These are phyloP conservation scores for Potorous gilbertii DNA, from an alignment of 2,797 vertebrate species.

Conservation along the genomic window DNA sequence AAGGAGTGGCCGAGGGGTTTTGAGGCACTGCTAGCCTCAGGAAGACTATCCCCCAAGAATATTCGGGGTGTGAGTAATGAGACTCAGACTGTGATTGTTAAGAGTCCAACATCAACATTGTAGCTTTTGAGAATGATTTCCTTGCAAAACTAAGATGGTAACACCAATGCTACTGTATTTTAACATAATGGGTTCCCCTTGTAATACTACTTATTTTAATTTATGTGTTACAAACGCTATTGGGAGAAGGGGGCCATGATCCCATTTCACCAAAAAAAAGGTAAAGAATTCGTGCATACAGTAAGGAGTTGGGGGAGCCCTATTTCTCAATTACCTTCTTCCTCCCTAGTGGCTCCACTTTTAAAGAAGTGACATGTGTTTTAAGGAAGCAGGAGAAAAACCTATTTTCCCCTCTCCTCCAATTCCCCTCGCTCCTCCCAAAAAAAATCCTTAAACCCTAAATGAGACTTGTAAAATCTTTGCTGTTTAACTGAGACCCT, in stretches of 20 bases:
- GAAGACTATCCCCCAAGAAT: slow-evolving; percentile 51
- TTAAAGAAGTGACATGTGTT: slow-evolving; percentile 24
- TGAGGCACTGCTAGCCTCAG: slow-evolving; percentile 51
- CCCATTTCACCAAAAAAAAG: not conserved
- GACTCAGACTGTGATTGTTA: slow-evolving; percentile 57
- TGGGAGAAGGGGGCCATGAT: not conserved
- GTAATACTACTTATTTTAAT: not conserved
- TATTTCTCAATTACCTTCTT: not conserved
- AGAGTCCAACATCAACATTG: not conserved
- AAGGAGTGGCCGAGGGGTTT: slow-evolving; percentile 27
- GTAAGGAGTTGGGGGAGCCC: not conserved
- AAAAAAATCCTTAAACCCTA: not conserved
- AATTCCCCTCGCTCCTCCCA: not conserved
- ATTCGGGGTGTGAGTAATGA: not conserved
- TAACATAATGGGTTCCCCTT: not conserved
- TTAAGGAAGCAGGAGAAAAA: slow-evolving; percentile 1
- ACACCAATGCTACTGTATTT: not conserved
- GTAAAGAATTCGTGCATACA: not conserved
- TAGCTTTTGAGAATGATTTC: slow-evolving; percentile 33
- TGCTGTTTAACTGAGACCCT: slow-evolving; percentile 32
- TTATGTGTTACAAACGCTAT: not conserved
- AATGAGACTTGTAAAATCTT: slow-evolving; percentile 45
- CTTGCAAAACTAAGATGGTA: slow-evolving; percentile 43
- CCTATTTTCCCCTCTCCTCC: not conserved
- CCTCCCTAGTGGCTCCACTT: not conserved